phyloP scores from a whole-genome alignment of 2,888 invertebrate species.

The Eupeodes luniger region DNA sequence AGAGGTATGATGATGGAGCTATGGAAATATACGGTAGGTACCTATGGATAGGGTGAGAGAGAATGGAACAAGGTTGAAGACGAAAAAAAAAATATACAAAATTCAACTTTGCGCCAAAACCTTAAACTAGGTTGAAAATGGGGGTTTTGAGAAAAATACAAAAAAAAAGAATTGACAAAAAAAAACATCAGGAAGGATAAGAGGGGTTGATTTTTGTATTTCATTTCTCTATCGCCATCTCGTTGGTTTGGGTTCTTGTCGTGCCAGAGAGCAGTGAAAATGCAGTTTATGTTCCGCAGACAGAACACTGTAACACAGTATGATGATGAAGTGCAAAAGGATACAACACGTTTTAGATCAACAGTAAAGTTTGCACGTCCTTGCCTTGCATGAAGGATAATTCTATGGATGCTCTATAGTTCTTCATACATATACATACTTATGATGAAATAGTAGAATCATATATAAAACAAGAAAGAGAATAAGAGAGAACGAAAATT shows the following conservation, averaged over 20 bases:
- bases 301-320: conserved; percentile 7
- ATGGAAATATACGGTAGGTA: conserved; percentile 2
- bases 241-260: conserved; percentile 21
- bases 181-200: conserved; percentile 8
- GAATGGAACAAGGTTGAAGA: background rate
- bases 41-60: background rate
- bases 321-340: conserved; percentile 36
- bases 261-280: conserved; percentile 47
- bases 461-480: background rate
- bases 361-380: conserved; percentile 45
- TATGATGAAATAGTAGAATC: no score
- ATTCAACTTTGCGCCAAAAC: conserved; percentile 68
- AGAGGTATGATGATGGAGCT: background rate
- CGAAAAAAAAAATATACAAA: conserved; percentile 16
- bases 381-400: conserved; percentile 18
- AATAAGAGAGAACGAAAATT: background rate
- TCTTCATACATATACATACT: background rate
- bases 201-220: conserved; percentile 14
- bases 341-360: conserved; percentile 59
- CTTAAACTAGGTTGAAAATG: conserved; percentile 54
- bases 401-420: background rate
- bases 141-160: conserved; percentile 12
- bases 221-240: background rate
- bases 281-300: conserved; percentile 54
- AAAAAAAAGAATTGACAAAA: background rate